Percentiles rank a stretch among this genome's conserved stretches.
Conservation (phyloP, 2,113 vertebrate genomes). For the Pedetes capensis region DNA sequence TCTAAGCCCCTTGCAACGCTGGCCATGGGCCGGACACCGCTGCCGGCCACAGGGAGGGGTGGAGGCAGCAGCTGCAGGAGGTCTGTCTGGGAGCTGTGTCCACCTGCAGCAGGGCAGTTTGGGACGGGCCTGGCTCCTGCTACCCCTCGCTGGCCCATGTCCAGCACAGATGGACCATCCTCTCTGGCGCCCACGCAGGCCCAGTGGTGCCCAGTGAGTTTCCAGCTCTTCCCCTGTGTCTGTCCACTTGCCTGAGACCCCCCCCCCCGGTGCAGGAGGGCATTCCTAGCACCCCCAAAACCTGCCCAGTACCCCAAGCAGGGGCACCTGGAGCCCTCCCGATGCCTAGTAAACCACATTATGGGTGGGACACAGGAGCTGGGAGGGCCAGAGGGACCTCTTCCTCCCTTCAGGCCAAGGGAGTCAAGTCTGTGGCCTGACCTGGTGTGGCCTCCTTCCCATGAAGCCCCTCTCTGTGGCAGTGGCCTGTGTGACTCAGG, state of each 20-base stretch:
- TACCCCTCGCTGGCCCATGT: neutral
- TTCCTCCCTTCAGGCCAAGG: neutral
- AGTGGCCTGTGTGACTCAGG: neutral
- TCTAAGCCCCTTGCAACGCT: neutral
- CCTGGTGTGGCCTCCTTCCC: neutral
- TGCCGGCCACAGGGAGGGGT: neutral
- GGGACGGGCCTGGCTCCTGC: neutral
- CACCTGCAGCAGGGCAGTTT: neutral
- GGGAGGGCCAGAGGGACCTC: neutral
- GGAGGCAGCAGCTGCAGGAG: neutral
- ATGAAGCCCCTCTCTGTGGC: neutral
- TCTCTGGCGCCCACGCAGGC: fast-evolving
- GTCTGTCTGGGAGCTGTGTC: no score
- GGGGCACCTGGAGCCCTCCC: neutral
- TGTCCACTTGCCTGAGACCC: neutral
- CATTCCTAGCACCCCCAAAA: neutral
- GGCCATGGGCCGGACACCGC: no score
- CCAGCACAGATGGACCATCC: neutral
- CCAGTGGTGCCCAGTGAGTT: neutral
- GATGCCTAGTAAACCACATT: neutral
- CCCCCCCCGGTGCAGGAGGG: neutral
- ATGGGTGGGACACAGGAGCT: neutral
- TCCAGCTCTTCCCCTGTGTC: neutral
- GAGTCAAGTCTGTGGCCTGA: neutral
- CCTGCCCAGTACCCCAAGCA: neutral